Percentiles rank a stretch among this genome's conserved stretches.
These are phyloP conservation scores for Oryzias sinensis DNA, from an alignment of 2,797 vertebrate species.

Conservation along the genomic window DNA sequence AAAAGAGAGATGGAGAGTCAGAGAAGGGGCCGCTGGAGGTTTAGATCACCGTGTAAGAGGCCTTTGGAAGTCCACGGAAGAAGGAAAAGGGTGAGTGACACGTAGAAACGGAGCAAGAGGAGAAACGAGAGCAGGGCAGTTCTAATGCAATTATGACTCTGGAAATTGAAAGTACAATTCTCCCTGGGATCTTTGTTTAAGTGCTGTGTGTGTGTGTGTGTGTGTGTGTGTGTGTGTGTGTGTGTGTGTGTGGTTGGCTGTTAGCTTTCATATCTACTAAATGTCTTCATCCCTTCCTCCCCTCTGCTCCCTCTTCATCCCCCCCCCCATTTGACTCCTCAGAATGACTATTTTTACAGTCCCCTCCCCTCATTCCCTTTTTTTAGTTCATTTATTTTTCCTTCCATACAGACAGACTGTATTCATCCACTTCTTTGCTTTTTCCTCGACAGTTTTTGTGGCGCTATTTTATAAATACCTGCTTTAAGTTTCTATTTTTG, in stretches of 20 bases:
- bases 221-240: no score
- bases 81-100: conserved; percentile 37
- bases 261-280: conserved; percentile 66
- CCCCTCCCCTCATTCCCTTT: conserved; percentile 17
- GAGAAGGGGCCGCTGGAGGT: conserved; percentile 43
- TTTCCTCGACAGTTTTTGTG: not conserved
- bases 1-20: conserved; percentile 20
- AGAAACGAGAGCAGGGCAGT: conserved; percentile 51
- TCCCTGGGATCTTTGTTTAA: conserved; percentile 53
- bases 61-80: conserved; percentile 49
- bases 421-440: no score
- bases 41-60: conserved; percentile 58
- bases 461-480: conserved; percentile 45
- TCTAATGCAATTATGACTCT: conserved; percentile 75
- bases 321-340: conserved; percentile 31
- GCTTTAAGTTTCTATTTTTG: conserved; percentile 1
- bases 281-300: conserved; percentile 56
- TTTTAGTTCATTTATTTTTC: not conserved
- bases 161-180: conserved; percentile 71
- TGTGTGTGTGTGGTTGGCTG: conserved; percentile 28
- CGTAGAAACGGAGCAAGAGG: conserved; percentile 22
- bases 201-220: conserved; percentile 26
- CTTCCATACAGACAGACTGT: no score
- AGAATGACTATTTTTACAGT: conserved; percentile 28
- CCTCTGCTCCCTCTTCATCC: conserved; percentile 28